Conservation (phyloP, 1,140 invertebrate species). For the Brachionus manjavacas region DNA sequence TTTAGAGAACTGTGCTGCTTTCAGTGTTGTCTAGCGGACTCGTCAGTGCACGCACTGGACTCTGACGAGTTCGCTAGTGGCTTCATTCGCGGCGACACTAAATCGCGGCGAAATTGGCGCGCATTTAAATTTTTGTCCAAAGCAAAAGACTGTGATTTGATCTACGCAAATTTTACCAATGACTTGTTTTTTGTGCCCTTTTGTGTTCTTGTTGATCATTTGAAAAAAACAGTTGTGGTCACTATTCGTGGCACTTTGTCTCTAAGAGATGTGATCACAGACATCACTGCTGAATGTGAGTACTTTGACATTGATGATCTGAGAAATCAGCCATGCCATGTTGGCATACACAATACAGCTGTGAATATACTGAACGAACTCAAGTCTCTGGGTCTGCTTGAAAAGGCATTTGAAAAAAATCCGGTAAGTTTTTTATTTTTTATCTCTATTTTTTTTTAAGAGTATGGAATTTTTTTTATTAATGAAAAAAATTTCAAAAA, state of each 20-base stretch:
- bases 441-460: too few relatives aligned
- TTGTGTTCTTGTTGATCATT: constrained; percentile 76
- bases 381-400: constrained; percentile 59
- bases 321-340: constrained; percentile 66
- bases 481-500: too few relatives aligned
- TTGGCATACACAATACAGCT: constrained; percentile 78
- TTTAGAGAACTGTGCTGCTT: constrained; percentile 1
- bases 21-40: background rate
- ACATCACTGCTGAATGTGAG: constrained; percentile 74
- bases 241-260: constrained; percentile 80
- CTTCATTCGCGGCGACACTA: background rate
- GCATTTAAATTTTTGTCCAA: constrained; percentile 35
- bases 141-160: constrained; percentile 27
- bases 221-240: constrained; percentile 73
- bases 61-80: background rate
- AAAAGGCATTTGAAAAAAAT: constrained; percentile 47
- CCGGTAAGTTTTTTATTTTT: background rate
- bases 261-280: constrained; percentile 78
- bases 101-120: background rate
- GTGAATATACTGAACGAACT: constrained; percentile 70
- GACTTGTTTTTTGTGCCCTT: constrained; percentile 63
- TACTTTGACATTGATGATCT: constrained; percentile 69
- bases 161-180: constrained; percentile 37
- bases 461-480: too few relatives aligned
- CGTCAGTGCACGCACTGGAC: background rate